phyloP scores from a whole-genome alignment of 2,888 invertebrate genomes.

The Ennomos fuscantarius region DNA sequence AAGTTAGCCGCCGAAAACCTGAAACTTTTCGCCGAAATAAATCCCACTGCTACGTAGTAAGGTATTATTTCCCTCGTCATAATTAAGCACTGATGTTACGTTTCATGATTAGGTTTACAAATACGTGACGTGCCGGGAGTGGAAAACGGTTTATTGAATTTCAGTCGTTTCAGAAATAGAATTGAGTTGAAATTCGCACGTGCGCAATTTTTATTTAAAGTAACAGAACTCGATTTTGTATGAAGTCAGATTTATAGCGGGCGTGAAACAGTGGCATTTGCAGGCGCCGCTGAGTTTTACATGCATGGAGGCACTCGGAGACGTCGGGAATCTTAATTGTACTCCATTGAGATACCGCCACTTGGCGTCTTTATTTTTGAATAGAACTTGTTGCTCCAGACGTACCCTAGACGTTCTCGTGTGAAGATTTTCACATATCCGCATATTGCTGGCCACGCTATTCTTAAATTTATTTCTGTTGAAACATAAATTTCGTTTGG shows the following conservation, averaged over 20 bases:
- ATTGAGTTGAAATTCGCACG: slow-evolving; percentile 61
- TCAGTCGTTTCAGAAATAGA: slow-evolving; percentile 50
- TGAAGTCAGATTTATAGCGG: slow-evolving; percentile 71
- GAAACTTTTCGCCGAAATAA: slow-evolving; percentile 37
- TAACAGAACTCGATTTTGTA: slow-evolving; percentile 59
- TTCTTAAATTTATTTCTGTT: slow-evolving; percentile 2
- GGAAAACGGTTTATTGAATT: slow-evolving; percentile 61
- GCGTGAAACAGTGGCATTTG: slow-evolving; percentile 69
- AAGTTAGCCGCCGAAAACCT: slow-evolving; percentile 51
- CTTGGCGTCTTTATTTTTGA: slow-evolving; percentile 72
- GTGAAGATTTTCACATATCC: slow-evolving; percentile 17
- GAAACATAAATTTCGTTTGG: no score
- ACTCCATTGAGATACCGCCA: slow-evolving; percentile 73
- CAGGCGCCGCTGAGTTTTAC: slow-evolving; percentile 54
- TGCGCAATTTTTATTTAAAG: slow-evolving; percentile 64
- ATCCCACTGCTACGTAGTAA: slow-evolving; percentile 47
- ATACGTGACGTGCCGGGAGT: slow-evolving; percentile 69
- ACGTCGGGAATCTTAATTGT: slow-evolving; percentile 80
- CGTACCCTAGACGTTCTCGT: slow-evolving; percentile 46
- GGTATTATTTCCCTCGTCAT: slow-evolving; percentile 52
- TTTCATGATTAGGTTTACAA: slow-evolving; percentile 35
- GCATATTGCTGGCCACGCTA: neutral
- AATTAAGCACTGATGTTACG: slow-evolving; percentile 29
- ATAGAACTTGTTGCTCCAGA: slow-evolving; percentile 69
- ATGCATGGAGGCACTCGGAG: slow-evolving; percentile 66